phyloP scores from a whole-genome alignment of 2,797 vertebrate genomes.

The Coendou prehensilis region DNA sequence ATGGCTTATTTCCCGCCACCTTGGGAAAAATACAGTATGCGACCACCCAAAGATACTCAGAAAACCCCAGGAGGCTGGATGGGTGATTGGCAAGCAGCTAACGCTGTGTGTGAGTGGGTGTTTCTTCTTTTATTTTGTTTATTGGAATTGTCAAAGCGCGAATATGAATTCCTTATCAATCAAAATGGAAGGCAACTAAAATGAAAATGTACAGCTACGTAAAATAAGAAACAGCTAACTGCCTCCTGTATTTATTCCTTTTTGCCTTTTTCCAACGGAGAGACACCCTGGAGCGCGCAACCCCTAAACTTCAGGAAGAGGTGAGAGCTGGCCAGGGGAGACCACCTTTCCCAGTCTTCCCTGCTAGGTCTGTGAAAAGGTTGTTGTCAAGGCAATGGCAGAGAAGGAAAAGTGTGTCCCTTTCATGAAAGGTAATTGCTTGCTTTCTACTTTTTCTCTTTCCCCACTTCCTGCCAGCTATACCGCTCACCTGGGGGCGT shows the following conservation, averaged over 20 bases:
- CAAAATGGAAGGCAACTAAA: not conserved
- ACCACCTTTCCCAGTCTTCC: not conserved
- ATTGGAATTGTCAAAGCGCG: not conserved
- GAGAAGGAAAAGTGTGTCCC: not conserved
- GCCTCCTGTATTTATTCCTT: not conserved
- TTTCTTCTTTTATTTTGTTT: not conserved
- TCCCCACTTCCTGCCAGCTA: not conserved
- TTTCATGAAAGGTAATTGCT: not conserved
- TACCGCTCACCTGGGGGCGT: not conserved
- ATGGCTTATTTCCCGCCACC: not conserved
- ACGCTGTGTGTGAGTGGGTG: rapidly evolving
- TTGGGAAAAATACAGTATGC: rapidly evolving
- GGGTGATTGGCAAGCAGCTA: not conserved
- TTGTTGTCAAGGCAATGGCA: rapidly evolving
- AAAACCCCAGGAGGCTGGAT: too few species aligned
- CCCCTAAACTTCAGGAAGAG: not conserved
- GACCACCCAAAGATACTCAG: rapidly evolving
- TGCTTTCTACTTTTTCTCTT: not conserved
- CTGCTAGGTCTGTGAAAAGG: rapidly evolving
- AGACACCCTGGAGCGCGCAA: not conserved
- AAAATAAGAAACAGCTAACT: not conserved
- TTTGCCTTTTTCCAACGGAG: not conserved
- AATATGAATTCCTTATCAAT: not conserved
- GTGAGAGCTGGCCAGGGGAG: not conserved
- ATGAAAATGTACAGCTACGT: not conserved